phyloP scores from a whole-genome alignment of 2,113 vertebrate genomes.

The Cettia cetti region DNA sequence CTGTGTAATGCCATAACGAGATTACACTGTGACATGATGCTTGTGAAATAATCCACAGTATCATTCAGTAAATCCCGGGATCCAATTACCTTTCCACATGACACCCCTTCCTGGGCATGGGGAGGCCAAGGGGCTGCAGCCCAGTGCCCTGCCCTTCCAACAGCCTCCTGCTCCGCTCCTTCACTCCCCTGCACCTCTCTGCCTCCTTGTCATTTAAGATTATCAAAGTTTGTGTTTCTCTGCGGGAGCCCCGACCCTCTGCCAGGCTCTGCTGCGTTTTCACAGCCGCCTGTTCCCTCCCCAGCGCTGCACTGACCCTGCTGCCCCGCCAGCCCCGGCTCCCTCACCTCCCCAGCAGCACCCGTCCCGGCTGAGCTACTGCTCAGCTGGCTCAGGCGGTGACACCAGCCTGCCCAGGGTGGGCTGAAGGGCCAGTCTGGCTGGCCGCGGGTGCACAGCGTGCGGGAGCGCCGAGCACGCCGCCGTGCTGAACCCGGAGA shows the following conservation, averaged over 20 bases:
- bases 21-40: constrained; percentile 16
- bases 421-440: not conserved
- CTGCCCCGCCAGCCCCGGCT: not conserved
- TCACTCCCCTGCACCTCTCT: not conserved
- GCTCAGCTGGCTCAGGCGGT: not conserved
- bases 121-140: not conserved
- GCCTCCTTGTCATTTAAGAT: not conserved
- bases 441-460: rapidly evolving
- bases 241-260: not conserved
- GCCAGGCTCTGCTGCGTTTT: not conserved
- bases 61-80: constrained; percentile 32
- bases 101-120: not conserved
- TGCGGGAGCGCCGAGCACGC: rapidly evolving
- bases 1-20: constrained; percentile 9
- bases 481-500: rapidly evolving
- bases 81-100: constrained; percentile 36
- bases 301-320: not conserved
- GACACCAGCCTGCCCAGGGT: not conserved
- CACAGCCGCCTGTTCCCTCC: rapidly evolving
- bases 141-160: not conserved
- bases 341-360: not conserved
- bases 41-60: constrained; percentile 41
- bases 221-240: not conserved
- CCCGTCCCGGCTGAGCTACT: rapidly evolving
- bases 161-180: not conserved